Evolutionary conservation across 2,113 vertebrate genomes (phyloP).

Genomic region (Melanostigma gelatinosum): DNA sequence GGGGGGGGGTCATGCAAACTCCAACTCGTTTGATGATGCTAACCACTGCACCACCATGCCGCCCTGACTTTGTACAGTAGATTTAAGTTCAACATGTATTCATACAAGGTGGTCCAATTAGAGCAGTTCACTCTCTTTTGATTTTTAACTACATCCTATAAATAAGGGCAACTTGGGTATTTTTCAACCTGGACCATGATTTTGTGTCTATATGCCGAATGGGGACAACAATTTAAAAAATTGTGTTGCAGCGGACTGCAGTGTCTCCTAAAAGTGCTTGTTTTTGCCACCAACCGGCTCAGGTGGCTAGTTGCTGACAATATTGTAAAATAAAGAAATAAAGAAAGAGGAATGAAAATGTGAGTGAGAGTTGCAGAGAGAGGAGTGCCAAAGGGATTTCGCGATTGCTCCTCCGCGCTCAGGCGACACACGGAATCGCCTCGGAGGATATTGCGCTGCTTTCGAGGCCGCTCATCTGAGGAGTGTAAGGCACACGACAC

Average conservation of each 20-base stretch:
- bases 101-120: not conserved
- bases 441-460: conserved; percentile 46
- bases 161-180: no score
- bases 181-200: not conserved
- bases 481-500: conserved; percentile 51
- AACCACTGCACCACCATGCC: not conserved
- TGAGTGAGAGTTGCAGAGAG: no score
- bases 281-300: no score
- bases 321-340: no score
- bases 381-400: not conserved
- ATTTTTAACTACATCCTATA: not conserved
- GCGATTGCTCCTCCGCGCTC: not conserved
- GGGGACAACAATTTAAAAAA: no score
- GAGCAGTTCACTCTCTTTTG: not conserved
- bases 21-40: not conserved
- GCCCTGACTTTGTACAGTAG: not conserved
- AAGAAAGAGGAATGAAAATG: no score
- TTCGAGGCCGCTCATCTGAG: conserved; percentile 47
- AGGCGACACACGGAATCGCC: conserved; percentile 13
- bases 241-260: not conserved
- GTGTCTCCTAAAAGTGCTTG: not conserved
- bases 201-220: no score
- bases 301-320: no score
- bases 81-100: not conserved
- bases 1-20: no score